phyloP scores from a whole-genome alignment of 1,140 invertebrate genomes.

The Fopius arisanus region DNA sequence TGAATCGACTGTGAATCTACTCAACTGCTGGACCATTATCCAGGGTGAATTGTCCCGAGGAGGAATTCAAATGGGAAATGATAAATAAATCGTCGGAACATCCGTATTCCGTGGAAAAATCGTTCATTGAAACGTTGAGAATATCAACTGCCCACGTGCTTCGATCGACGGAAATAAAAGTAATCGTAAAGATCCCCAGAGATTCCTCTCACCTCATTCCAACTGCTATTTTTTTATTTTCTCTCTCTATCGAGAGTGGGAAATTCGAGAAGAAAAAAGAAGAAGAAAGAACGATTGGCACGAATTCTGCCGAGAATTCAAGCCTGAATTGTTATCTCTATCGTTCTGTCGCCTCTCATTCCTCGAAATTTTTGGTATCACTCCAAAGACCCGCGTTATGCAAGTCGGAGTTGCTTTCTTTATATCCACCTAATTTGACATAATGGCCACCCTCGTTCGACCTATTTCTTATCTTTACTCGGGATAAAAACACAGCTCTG shows the following conservation, averaged over 20 bases:
- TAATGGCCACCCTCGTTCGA: constrained; percentile 40
- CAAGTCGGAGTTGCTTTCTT: constrained; percentile 35
- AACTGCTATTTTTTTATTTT: neutral
- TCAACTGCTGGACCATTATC: constrained; percentile 1
- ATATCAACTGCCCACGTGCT: neutral
- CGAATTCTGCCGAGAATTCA: neutral
- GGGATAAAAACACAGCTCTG: constrained; percentile 26
- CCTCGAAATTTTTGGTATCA: neutral
- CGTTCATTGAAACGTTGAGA: too few species aligned
- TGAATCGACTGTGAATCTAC: neutral
- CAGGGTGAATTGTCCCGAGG: neutral
- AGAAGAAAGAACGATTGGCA: neutral
- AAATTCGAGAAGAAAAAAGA: too few species aligned
- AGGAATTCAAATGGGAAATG: neutral
- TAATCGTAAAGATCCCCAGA: constrained; percentile 47
- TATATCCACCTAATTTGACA: constrained; percentile 50
- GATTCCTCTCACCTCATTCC: constrained; percentile 16
- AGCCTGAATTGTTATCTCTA: constrained; percentile 25
- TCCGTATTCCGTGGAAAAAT: too few species aligned
- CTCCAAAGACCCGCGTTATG: neutral
- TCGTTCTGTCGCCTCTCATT: constrained; percentile 14
- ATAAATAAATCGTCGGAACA: neutral
- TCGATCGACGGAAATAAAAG: constrained; percentile 42
- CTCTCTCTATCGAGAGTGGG: too few species aligned
- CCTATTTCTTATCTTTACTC: constrained; percentile 31